A percentile compares a stretch with the other conserved stretches of the same genome.
Conservation (phyloP, 2,888 invertebrate genomes). For the Notodonta dromedarius region DNA sequence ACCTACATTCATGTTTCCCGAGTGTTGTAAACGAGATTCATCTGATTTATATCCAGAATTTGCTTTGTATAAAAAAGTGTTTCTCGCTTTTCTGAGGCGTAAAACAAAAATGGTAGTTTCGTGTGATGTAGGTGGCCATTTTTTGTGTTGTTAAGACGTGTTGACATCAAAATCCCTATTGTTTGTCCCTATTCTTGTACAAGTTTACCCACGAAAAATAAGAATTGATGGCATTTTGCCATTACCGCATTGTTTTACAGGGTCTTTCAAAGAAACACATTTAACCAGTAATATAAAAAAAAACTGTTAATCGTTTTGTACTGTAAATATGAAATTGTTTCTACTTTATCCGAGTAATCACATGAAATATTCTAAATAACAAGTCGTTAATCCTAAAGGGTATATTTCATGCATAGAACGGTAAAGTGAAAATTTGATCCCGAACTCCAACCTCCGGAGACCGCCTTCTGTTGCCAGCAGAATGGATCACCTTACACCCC, state of each 20-base stretch:
- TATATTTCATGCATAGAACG: not conserved
- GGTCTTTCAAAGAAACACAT: no score
- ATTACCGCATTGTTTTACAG: no score
- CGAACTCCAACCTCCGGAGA: not conserved
- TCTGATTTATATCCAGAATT: slow-evolving; percentile 4
- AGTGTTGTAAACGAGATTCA: not conserved
- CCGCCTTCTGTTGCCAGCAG: slow-evolving; percentile 8
- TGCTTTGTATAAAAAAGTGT: not conserved
- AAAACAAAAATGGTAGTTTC: not conserved
- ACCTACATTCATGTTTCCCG: not conserved
- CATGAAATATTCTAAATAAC: no score
- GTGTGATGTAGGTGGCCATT: not conserved
- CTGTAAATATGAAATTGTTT: no score
- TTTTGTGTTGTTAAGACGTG: not conserved
- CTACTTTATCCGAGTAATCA: no score
- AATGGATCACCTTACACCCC: slow-evolving; percentile 29
- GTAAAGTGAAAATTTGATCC: slow-evolving; percentile 3
- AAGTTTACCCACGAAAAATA: no score
- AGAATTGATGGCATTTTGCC: no score
- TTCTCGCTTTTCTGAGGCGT: not conserved
- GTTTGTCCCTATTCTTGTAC: not conserved
- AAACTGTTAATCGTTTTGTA: no score
- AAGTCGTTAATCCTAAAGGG: not conserved
- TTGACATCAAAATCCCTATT: not conserved
- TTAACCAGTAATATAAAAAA: no score